Conservation (phyloP, 2,797 vertebrate species). For the Brachymystax lenok region DNA sequence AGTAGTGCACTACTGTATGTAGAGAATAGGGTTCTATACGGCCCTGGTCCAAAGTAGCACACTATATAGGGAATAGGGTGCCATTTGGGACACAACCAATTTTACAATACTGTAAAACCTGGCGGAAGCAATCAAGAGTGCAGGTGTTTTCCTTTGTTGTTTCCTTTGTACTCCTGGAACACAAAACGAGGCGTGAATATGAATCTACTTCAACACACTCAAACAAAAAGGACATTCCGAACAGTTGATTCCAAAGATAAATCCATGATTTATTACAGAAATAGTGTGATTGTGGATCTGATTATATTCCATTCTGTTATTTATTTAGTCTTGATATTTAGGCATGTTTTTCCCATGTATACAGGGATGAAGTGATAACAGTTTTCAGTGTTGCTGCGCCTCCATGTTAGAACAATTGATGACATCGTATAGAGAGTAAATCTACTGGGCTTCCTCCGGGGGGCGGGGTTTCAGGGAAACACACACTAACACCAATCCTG, state of each 20-base stretch:
- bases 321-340: constrained; percentile 70
- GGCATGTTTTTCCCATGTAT: constrained; percentile 80
- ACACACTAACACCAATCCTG: constrained; percentile 42
- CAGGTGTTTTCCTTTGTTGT: background rate
- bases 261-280: constrained; percentile 85
- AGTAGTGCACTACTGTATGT: no score
- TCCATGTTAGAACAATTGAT: constrained; percentile 60
- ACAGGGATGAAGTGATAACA: constrained; percentile 80
- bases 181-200: background rate
- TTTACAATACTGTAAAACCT: background rate
- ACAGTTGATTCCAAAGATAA: constrained; percentile 71
- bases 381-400: constrained; percentile 67
- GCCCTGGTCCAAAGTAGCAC: no score
- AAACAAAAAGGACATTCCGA: constrained; percentile 34
- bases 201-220: background rate
- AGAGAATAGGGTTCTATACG: no score
- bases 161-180: background rate
- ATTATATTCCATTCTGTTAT: constrained; percentile 69
- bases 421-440: constrained; percentile 63
- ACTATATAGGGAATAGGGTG: background rate
- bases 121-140: background rate
- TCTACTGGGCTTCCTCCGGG: constrained; percentile 55
- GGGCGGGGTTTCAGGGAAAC: constrained; percentile 43
- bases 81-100: background rate
- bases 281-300: constrained; percentile 78